A percentile compares a stretch with the other conserved stretches of the same genome.
Evolutionary conservation across 2,888 invertebrate genomes (phyloP).

Genomic region (Eupithecia subumbrata): DNA sequence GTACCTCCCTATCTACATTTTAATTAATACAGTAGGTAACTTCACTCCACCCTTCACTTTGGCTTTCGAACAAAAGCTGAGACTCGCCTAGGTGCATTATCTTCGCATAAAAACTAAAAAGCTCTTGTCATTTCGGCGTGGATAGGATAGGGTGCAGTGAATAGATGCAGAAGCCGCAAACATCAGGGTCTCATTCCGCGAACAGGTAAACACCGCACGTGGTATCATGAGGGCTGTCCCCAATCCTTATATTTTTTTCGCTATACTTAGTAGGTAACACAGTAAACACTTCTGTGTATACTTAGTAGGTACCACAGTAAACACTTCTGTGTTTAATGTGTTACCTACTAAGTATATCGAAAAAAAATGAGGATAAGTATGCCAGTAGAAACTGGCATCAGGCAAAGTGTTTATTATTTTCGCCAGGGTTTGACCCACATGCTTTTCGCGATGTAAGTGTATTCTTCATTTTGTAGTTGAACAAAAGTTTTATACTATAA

Average conservation of each 20-base stretch:
- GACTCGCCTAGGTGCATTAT: not conserved
- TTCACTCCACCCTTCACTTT: not conserved
- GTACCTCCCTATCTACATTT: not conserved
- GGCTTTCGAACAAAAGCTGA: not conserved
- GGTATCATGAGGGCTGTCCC: slow-evolving; percentile 39
- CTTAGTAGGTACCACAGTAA: too few species aligned
- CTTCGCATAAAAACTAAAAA: not conserved
- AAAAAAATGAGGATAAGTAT: too few species aligned
- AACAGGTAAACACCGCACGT: slow-evolving; percentile 63
- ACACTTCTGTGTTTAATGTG: too few species aligned
- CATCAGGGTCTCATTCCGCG: slow-evolving; percentile 70
- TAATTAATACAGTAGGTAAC: not conserved
- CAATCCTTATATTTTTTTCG: not conserved
- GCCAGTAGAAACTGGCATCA: too few species aligned
- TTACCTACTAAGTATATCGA: too few species aligned
- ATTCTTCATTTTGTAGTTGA: too few species aligned
- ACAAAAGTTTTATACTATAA: too few species aligned
- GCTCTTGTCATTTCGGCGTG: not conserved
- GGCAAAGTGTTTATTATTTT: too few species aligned
- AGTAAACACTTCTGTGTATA: not conserved
- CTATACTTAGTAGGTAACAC: not conserved
- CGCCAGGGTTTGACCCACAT: too few species aligned
- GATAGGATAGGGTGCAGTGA: slow-evolving; percentile 55
- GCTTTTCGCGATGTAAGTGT: too few species aligned
- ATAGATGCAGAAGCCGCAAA: slow-evolving; percentile 72